Evolutionary conservation across 2,797 vertebrate species (phyloP).

Genomic region (Pangasius macronema): DNA sequence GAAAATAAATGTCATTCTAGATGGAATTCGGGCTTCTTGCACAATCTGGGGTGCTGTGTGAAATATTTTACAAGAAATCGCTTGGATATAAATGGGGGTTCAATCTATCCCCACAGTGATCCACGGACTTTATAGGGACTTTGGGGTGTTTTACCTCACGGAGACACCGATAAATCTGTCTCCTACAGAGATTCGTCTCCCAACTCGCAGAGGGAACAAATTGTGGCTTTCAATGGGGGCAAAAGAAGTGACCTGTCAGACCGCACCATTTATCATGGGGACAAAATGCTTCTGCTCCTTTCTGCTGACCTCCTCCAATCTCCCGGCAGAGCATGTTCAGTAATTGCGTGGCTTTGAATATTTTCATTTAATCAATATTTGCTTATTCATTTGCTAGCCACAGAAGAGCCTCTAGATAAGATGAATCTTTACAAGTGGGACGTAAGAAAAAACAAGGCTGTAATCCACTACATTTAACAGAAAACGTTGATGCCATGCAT

Average conservation of each 20-base stretch:
- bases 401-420: background rate
- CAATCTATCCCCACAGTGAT: constrained; percentile 75
- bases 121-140: constrained; percentile 79
- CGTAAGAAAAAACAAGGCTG: background rate
- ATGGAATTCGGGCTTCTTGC: constrained; percentile 46
- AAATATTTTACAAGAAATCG: constrained; percentile 70
- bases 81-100: constrained; percentile 77
- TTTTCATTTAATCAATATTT: constrained; percentile 76
- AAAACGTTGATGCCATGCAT: background rate
- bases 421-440: constrained; percentile 8
- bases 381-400: constrained; percentile 63
- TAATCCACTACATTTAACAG: background rate
- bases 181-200: constrained; percentile 83
- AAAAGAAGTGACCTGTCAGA: constrained; percentile 87
- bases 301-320: constrained; percentile 82
- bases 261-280: constrained; percentile 87
- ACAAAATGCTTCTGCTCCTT: constrained; percentile 85
- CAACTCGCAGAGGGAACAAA: constrained; percentile 85
- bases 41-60: constrained; percentile 61
- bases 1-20: constrained; percentile 47
- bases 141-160: constrained; percentile 79
- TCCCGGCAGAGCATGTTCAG: constrained; percentile 85
- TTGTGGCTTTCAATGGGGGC: constrained; percentile 81
- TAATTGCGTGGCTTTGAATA: constrained; percentile 74
- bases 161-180: constrained; percentile 92